Base-by-base conservation (phyloP, 2,888 invertebrate genomes). In the Pristionchus exspectatus region DNA sequence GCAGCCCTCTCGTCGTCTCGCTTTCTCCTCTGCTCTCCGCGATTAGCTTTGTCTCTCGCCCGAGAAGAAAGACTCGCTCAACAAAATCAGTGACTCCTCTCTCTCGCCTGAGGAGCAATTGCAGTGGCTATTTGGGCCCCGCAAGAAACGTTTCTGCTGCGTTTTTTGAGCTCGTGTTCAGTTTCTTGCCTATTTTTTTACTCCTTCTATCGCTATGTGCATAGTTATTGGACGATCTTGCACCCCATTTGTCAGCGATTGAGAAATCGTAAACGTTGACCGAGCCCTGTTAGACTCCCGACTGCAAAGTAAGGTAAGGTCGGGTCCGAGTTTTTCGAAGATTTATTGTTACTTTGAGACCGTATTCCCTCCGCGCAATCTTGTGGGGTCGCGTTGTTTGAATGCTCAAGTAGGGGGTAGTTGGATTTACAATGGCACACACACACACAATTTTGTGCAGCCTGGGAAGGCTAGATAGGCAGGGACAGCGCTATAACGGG, bases 381-480 rank as follows among this genome's bases (percentile, higher is more conserved):
- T 33, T 30, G 72, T 33, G 72, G 10, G 63, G 63, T 63, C 63
- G 54, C 7, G 1, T 59, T 18, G 63, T 21, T 50, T 5, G 69
- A 69, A 69, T 69, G 69, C 30, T 38, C 30, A 74, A 74, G 74
- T 30, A 74, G 33, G 69, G 44, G 81, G 38, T 21, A 59, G 38
- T 38, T 7, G 27, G 81, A 81, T 81, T 81, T 81, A 81, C 81
- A 50, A 81, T 50, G 24, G 81, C 81, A 81, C 81, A n/a, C n/a
- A n/a, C n/a, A n/a, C n/a, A n/a, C n/a, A n/a, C n/a, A n/a, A n/a
- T n/a, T 81, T 81, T 81, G 81, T 81, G 81, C 50, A 54, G 81
- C 54, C 81, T 54, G 50, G 81, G 27, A 81, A 81, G 27, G 81
- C n/a, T n/a, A n/a, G n/a, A n/a, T n/a, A 16, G 81, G 21, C 21